Evolutionary conservation across 2,797 vertebrate genomes (phyloP), one percentile per base, ranked within the genome.

Genomic region (Masticophis lateralis): DNA sequence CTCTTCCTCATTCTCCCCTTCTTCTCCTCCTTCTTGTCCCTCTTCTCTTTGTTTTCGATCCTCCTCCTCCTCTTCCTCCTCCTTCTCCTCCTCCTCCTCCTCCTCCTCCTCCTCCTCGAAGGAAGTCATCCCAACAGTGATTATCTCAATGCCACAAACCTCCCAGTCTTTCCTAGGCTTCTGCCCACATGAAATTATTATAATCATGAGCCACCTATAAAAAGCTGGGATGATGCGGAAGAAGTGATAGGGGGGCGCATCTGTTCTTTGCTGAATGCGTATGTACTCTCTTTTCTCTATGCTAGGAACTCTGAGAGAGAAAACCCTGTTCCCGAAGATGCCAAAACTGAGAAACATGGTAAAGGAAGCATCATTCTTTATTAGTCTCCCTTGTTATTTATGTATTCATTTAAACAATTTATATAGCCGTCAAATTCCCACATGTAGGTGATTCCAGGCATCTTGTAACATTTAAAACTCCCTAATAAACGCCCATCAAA

Each of bases 251-350:
- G 22, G 47, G 47, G 6, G 47, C 47, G 3, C 43, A n/a, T 16
- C 47, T 88, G n/a, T 47, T 51, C 13, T 7, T 91, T 86, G 13
- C 32, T 88, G 4, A n/a, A 74, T 87, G 6, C 6, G 2, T 14
- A 2, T 55, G 22, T 18, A 53, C 5, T 47, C 86, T 91, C 28
- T 13, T 37, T 95, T 92, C 89, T 91, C 1, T 11, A 5, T 2
- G 0, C 0, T 86, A 97, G 97, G 96, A 61, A 4, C 63, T 3
- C 22, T 0, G 90, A 92, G 4, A 92, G 92, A 0, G 93, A 95
- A 88, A 63, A 6, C 91, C 66, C 25, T 0, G 47, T 27, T 55
- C 0, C 20, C 0, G 83, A 93, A n/a, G 11, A 66, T 0, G 4
- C 8, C 27, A 12, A 89, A 22, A 27, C 79, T 66, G 0, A 0